A percentile compares a stretch with the other conserved stretches of the same genome.
phyloP scores from a whole-genome alignment of 2,113 vertebrate genomes.

The Elanus axillaris region DNA sequence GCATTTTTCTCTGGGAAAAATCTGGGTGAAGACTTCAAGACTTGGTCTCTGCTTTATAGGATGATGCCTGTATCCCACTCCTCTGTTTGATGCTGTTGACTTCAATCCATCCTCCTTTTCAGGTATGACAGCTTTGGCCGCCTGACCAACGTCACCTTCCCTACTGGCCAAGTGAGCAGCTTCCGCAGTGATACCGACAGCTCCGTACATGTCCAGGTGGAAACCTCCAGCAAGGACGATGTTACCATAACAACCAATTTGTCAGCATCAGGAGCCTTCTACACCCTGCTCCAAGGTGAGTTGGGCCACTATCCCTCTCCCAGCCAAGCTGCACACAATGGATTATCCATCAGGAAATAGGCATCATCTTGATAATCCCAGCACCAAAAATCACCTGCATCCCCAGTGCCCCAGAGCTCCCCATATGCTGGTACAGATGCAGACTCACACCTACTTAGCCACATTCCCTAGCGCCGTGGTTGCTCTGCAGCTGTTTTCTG shows the following conservation, averaged over 20 bases:
- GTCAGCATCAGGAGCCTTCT: constrained; percentile 94
- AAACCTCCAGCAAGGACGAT: constrained; percentile 93
- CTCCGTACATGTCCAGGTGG: constrained; percentile 88
- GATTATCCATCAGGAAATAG: neutral
- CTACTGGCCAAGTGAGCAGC: constrained; percentile 93
- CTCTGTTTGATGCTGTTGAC: neutral
- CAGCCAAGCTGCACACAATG: neutral
- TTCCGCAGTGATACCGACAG: constrained; percentile 90
- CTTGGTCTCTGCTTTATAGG: neutral
- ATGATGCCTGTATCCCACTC: neutral
- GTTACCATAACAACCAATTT: constrained; percentile 96
- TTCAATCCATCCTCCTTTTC: constrained; percentile 19
- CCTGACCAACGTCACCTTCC: constrained; percentile 96
- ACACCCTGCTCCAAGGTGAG: constrained; percentile 95
- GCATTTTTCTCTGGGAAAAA: neutral
- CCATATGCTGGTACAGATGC: neutral
- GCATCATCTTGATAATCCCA: neutral
- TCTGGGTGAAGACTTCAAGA: neutral
- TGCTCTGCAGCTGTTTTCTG: neutral
- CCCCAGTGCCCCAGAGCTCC: neutral
- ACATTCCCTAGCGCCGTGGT: neutral
- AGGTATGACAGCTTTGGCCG: constrained; percentile 95
- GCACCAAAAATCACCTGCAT: neutral
- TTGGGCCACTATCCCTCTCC: neutral
- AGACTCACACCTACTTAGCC: neutral